Evolutionary conservation across 1,140 invertebrate genomes (phyloP).

Genomic region (Micrasema minimum): DNA sequence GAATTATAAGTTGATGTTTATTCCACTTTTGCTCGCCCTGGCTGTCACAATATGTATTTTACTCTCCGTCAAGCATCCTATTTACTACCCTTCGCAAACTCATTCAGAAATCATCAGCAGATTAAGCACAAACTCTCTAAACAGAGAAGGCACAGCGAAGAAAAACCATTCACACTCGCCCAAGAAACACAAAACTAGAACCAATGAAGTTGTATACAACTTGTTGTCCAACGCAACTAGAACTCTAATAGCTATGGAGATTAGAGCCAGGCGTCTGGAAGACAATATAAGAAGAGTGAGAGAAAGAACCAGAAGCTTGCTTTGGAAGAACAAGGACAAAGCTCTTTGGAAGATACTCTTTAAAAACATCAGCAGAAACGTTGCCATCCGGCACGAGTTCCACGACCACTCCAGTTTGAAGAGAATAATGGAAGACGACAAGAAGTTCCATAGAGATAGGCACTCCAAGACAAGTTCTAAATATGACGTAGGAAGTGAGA

Average conservation of each 20-base stretch:
- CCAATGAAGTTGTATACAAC: slow-evolving; percentile 48
- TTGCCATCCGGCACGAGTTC: slow-evolving; percentile 64
- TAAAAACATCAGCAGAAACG: slow-evolving; percentile 66
- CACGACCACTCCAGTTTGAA: slow-evolving; percentile 64
- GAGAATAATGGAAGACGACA: slow-evolving; percentile 54
- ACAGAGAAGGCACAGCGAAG: slow-evolving; percentile 31
- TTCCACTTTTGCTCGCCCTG: slow-evolving; percentile 46
- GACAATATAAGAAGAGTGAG: slow-evolving; percentile 68
- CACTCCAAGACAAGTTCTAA: slow-evolving; percentile 37
- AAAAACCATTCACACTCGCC: slow-evolving; percentile 30
- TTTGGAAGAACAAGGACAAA: slow-evolving; percentile 68
- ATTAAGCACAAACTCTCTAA: slow-evolving; percentile 38
- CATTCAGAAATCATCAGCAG: slow-evolving; percentile 47
- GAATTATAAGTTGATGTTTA: slow-evolving; percentile 52
- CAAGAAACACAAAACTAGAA: slow-evolving; percentile 34
- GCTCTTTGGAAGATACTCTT: slow-evolving; percentile 66
- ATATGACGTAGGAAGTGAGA: slow-evolving; percentile 44
- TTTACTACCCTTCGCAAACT: slow-evolving; percentile 45
- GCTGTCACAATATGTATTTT: slow-evolving; percentile 51
- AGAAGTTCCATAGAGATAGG: slow-evolving; percentile 34
- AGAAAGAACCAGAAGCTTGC: slow-evolving; percentile 66
- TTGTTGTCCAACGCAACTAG: slow-evolving; percentile 64
- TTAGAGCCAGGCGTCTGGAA: slow-evolving; percentile 66
- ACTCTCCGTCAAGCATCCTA: slow-evolving; percentile 49
- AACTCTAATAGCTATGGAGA: slow-evolving; percentile 68